Evolutionary conservation across 2,113 vertebrate species (phyloP), one percentile per base, ranked within the genome.

Genomic region (Gobio gobio): DNA sequence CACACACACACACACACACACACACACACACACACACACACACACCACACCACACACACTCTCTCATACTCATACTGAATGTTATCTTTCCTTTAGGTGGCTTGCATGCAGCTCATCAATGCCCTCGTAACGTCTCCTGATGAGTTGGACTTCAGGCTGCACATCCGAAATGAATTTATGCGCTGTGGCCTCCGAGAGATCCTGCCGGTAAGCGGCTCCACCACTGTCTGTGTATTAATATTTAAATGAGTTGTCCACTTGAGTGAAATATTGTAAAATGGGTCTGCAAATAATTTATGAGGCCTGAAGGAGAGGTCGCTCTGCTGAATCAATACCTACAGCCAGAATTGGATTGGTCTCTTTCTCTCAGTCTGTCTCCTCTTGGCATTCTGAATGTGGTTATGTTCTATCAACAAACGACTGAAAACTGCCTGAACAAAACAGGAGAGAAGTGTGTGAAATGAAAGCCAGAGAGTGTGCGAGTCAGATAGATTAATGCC

Each of bases 31-130:
- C 16, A 64, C 51, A 82, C 59, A 74, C 59, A 72, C 79, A 61
- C 5, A 51, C 64, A 73, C 51, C 59, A n/a, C n/a, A n/a, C n/a
- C 47, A 47, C 54, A 45, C 33, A 10, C 16, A 70, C 29, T 3
- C 29, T 7, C n/a, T 24, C 16, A 43, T 75, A 24, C 58, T 20
- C 36, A 45, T 61, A 3, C 78, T 89, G 83, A 77, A 58, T 92
- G 40, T 94, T 64, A 73, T 94, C 26, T 93, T 24, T 33, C 81
- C 94, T 94, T 49, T 89, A 99, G 98, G 96, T 99, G 89, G 97
- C 98, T 59, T 99, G 98, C 86, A 99, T 99, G 98, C 98, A 99
- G 93, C 96, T 99, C 90, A 99, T 99, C 94, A 99, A 99, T 93
- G 98, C 98, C 80, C 96, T 99, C 0, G 96, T 99, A 93, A 99